phyloP scores from a whole-genome alignment of 2,113 vertebrate genomes.

The Nycticebus coucang region DNA sequence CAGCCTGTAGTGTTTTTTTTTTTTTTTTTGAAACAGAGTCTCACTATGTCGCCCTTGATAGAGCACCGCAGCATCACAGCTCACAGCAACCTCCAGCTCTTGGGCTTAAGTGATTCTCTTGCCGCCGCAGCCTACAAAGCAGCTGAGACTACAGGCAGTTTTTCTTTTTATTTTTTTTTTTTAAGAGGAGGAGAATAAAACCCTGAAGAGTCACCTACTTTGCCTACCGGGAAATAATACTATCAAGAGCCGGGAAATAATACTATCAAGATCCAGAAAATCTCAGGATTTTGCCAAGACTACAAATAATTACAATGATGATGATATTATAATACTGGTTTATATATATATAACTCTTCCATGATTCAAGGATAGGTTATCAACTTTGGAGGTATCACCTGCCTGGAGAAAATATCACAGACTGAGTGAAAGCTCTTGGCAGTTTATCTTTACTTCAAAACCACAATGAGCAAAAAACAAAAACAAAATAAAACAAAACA shows the following conservation, averaged over 20 bases:
- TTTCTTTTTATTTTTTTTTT: neutral
- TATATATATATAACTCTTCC: neutral
- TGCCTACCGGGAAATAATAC: neutral
- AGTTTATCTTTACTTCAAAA: slow-evolving; percentile 45
- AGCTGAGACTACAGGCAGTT: too few species aligned
- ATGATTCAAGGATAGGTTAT: neutral
- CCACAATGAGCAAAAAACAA: neutral
- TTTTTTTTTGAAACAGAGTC: too few species aligned
- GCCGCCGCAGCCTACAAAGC: too few species aligned
- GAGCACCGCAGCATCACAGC: too few species aligned
- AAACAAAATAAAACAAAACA: too few species aligned
- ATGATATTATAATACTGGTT: neutral
- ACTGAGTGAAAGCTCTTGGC: neutral
- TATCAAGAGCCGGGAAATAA: neutral
- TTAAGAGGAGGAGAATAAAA: neutral
- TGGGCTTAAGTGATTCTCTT: too few species aligned
- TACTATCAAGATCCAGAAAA: neutral
- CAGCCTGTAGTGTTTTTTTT: too few species aligned
- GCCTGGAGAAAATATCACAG: neutral
- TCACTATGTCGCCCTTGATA: too few species aligned
- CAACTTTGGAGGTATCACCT: neutral
- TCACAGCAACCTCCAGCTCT: too few species aligned
- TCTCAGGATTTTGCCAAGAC: neutral
- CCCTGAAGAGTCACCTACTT: neutral
- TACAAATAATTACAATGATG: slow-evolving; percentile 11